Evolutionary conservation across 1,140 invertebrate genomes (phyloP).

Genomic region (Caenorhabditis remanei): DNA sequence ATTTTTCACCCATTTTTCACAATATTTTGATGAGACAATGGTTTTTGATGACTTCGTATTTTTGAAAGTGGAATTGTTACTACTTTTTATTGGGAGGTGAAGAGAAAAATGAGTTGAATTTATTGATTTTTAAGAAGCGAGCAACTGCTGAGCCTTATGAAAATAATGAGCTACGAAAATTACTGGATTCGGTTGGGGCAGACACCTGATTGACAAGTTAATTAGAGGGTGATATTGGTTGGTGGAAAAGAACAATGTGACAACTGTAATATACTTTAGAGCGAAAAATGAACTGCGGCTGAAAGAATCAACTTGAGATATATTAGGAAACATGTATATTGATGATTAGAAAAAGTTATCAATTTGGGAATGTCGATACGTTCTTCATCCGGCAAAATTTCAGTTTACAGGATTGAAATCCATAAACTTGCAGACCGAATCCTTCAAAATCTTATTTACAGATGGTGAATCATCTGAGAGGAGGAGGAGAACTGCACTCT

Average conservation of each 20-base stretch:
- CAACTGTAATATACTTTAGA: background rate
- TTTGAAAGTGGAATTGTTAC: background rate
- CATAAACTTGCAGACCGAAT: background rate
- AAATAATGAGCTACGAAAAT: no score
- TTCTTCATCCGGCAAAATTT: no score
- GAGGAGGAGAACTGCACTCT: background rate
- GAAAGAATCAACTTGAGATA: no score
- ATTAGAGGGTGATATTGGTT: background rate
- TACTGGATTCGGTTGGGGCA: background rate
- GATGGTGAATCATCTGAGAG: background rate
- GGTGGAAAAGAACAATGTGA: background rate
- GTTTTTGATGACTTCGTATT: constrained; percentile 34
- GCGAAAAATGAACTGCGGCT: no score
- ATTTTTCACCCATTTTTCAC: constrained; percentile 35
- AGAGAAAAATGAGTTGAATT: no score
- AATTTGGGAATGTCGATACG: no score
- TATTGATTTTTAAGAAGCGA: no score
- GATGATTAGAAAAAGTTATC: no score
- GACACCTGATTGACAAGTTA: background rate
- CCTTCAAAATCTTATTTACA: background rate
- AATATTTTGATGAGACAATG: constrained; percentile 28
- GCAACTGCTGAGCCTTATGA: no score
- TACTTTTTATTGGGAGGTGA: background rate
- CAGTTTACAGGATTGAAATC: no score
- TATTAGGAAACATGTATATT: no score